Conservation (phyloP, 2,888 invertebrate species). For the Steinernema carpocapsae region DNA sequence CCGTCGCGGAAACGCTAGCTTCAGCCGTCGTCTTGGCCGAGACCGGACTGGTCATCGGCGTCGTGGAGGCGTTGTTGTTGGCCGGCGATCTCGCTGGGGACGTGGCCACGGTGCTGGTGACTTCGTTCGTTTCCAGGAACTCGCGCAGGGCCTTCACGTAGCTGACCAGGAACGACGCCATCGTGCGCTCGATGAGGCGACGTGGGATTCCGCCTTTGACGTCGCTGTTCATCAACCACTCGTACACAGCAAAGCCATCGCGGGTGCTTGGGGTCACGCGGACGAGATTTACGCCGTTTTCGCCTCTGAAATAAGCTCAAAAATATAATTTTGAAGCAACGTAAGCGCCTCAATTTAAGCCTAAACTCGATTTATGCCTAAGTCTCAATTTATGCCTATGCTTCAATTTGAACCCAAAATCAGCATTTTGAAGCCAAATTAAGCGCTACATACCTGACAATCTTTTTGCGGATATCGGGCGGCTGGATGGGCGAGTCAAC, state of each 20-base stretch:
- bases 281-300: constrained; percentile 50
- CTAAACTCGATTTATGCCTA: too few relatives aligned
- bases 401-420: too few relatives aligned
- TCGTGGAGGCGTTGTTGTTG: neutral
- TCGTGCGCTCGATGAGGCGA: constrained; percentile 46
- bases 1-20: neutral
- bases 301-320: constrained; percentile 46
- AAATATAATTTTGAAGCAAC: too few relatives aligned
- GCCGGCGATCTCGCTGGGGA: too few relatives aligned
- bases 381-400: too few relatives aligned
- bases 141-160: constrained; percentile 41
- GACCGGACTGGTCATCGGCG: neutral
- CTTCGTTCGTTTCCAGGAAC: constrained; percentile 14
- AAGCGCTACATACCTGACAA: constrained; percentile 30
- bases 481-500: constrained; percentile 25
- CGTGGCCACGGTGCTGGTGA: neutral
- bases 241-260: constrained; percentile 40
- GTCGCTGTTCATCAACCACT: constrained; percentile 57
- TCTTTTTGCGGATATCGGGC: constrained; percentile 7
- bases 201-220: constrained; percentile 46
- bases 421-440: neutral
- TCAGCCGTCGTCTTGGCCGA: neutral
- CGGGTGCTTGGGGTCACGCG: constrained; percentile 39
- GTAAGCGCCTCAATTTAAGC: too few relatives aligned
- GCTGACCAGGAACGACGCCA: constrained; percentile 40